Evolutionary conservation across 2,797 vertebrate genomes (phyloP).

Genomic region (Todus mexicanus): DNA sequence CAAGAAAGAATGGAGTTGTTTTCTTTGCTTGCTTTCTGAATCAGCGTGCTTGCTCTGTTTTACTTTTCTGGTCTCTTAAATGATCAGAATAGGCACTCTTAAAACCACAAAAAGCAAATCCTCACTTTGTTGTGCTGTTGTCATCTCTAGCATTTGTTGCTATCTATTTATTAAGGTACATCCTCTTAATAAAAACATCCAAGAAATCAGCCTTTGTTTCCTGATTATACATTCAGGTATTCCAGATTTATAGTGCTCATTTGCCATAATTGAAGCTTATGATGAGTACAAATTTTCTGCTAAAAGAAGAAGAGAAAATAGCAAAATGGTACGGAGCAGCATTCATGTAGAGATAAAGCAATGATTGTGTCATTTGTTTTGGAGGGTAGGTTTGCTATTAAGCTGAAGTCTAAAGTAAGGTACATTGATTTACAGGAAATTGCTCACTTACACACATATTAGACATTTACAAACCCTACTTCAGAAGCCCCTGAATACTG

Average conservation of each 20-base stretch:
- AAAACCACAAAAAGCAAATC: conserved; percentile 52
- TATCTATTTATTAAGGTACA: conserved; percentile 61
- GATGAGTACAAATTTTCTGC: conserved; percentile 54
- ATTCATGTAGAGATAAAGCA: conserved; percentile 39
- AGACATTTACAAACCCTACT: conserved; percentile 70
- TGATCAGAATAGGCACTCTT: conserved; percentile 37
- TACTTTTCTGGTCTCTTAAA: conserved; percentile 51
- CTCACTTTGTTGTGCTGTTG: conserved; percentile 16
- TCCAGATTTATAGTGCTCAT: conserved; percentile 21
- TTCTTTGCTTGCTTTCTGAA: neutral
- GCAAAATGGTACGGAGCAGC: conserved; percentile 23
- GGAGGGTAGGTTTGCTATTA: conserved; percentile 67
- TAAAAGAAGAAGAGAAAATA: conserved; percentile 49
- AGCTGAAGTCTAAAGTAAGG: conserved; percentile 74
- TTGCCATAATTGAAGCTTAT: conserved; percentile 64
- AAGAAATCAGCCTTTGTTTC: conserved; percentile 50
- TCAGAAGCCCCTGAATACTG: conserved; percentile 49
- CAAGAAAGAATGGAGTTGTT: neutral
- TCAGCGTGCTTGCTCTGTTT: neutral
- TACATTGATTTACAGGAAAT: conserved; percentile 83
- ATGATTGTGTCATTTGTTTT: conserved; percentile 69
- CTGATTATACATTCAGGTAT: conserved; percentile 52
- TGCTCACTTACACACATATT: conserved; percentile 66
- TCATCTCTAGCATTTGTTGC: conserved; percentile 58
- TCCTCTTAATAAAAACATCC: conserved; percentile 58